phyloP scores from a whole-genome alignment of 2,113 vertebrate genomes.

The Euleptes europaea region DNA sequence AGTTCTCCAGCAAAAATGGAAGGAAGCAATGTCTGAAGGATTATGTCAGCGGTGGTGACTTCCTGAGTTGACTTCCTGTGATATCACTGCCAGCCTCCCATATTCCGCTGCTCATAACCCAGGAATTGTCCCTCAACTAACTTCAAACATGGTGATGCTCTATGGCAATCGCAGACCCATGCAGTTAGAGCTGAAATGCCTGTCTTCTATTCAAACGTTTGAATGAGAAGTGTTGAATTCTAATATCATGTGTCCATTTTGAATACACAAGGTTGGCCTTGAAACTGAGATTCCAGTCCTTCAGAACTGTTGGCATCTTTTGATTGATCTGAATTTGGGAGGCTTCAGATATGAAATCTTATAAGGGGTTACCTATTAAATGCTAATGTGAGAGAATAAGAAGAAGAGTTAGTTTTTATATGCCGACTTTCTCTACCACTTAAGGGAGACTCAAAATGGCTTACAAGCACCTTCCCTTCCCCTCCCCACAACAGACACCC shows the following conservation, averaged over 20 bases:
- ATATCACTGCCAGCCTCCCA: neutral
- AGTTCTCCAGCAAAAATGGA: neutral
- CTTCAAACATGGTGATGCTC: no score
- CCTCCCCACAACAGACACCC: no score
- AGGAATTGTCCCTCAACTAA: no score
- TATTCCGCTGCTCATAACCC: no score
- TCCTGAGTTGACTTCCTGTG: neutral
- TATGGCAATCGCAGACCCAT: no score
- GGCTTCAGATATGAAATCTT: neutral
- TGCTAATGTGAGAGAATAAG: neutral
- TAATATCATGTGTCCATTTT: neutral
- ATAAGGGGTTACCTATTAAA: neutral
- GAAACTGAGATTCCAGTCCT: neutral
- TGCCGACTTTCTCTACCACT: no score
- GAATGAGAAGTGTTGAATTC: neutral
- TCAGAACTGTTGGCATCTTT: neutral
- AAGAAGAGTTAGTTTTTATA: no score
- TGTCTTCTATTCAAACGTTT: neutral
- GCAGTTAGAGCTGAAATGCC: neutral
- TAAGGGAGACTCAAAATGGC: no score
- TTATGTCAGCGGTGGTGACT: neutral
- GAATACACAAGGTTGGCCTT: neutral
- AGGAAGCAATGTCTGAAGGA: neutral
- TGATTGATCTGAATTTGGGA: neutral
- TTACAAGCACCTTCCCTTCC: no score